Conservation (phyloP, 2,113 vertebrate species). For the Seriola rivoliana region DNA sequence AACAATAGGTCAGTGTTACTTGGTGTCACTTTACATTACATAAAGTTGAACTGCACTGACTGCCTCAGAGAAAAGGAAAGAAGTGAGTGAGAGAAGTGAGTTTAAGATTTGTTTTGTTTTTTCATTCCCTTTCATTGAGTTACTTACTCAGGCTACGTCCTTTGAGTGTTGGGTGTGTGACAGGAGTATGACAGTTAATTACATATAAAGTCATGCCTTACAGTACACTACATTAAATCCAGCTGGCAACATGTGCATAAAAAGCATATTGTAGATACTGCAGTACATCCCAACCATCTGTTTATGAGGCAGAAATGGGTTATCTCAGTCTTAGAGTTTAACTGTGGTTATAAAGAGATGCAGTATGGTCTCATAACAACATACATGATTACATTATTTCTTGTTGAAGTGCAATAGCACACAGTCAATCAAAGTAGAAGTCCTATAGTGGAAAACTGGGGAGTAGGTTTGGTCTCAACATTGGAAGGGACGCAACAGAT, state of each 20-base stretch:
- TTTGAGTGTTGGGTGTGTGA: conserved; percentile 8
- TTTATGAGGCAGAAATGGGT: not conserved
- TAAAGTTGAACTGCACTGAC: conserved; percentile 8
- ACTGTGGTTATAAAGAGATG: not conserved
- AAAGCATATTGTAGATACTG: not conserved
- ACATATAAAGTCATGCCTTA: not conserved
- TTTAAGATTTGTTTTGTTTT: conserved; percentile 25
- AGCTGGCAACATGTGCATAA: not conserved
- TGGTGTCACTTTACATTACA: conserved; percentile 39
- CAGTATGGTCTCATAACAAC: not conserved
- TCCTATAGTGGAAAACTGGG: too few species aligned
- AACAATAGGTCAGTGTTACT: conserved; percentile 33
- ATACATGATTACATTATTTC: not conserved
- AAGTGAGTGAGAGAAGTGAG: not conserved
- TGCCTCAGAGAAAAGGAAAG: not conserved
- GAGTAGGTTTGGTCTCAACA: too few species aligned
- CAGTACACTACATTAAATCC: not conserved
- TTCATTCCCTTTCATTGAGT: conserved; percentile 32
- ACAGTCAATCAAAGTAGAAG: not conserved
- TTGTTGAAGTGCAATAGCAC: not conserved
- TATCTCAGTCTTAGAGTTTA: not conserved
- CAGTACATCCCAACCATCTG: conserved; percentile 7
- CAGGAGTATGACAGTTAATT: not conserved
- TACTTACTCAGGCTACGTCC: conserved; percentile 41
- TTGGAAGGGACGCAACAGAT: too few species aligned